A percentile compares a stretch with the other conserved stretches of the same genome.
These are phyloP conservation scores for Brachypalpus laphriformis DNA, from an alignment of 2,888 invertebrate genomes.

Conservation along the genomic window DNA sequence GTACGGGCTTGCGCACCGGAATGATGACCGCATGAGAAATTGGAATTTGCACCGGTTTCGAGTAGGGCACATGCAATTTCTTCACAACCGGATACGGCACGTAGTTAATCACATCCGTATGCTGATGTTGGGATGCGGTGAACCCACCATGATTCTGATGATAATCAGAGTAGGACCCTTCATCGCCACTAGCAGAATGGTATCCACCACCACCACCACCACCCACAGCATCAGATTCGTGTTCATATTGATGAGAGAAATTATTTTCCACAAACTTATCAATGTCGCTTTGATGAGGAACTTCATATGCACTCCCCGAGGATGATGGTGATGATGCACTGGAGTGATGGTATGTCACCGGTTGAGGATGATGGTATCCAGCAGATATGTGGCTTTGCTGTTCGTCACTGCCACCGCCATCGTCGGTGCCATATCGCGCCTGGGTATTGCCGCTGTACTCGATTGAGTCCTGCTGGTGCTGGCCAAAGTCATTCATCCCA, in stretches of 20 bases:
- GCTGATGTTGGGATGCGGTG: conserved; percentile 80
- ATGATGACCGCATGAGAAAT: conserved; percentile 90
- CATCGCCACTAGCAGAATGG: conserved; percentile 65
- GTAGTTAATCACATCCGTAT: conserved; percentile 85
- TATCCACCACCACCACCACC: conserved; percentile 13
- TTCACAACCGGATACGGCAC: conserved; percentile 87
- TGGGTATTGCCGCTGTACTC: conserved; percentile 46
- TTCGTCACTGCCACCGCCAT: conserved; percentile 75
- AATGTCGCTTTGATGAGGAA: conserved; percentile 74
- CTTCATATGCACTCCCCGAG: conserved; percentile 50
- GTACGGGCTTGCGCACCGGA: conserved; percentile 90
- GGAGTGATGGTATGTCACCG: conserved; percentile 42
- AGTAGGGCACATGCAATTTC: conserved; percentile 88
- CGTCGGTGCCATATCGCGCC: conserved; percentile 63
- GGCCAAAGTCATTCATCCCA: conserved; percentile 40
- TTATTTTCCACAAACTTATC: conserved; percentile 81
- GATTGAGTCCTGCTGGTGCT: conserved; percentile 42
- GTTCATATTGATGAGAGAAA: conserved; percentile 80
- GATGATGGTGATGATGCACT: background rate
- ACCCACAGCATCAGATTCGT: conserved; percentile 75
- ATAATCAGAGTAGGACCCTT: conserved; percentile 75
- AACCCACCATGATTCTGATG: conserved; percentile 75
- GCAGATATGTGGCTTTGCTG: conserved; percentile 75
- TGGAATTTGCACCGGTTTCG: conserved; percentile 88
- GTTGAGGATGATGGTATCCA: conserved; percentile 66